A percentile compares a stretch with the other conserved stretches of the same genome.
phyloP scores from a whole-genome alignment of 2,113 vertebrate genomes.

The Sylvietta virens region DNA sequence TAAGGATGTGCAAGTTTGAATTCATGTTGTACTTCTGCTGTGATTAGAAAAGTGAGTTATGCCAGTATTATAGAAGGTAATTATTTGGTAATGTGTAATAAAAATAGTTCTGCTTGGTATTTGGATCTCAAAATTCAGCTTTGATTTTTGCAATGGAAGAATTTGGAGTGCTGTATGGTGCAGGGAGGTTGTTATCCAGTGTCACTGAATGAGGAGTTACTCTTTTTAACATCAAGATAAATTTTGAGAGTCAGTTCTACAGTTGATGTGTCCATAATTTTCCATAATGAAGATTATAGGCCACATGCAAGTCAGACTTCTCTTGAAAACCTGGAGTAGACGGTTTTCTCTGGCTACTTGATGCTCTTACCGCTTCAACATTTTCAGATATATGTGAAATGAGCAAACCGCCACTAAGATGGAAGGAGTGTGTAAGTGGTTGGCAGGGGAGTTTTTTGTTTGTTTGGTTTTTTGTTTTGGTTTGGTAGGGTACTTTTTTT shows the following conservation, averaged over 20 bases:
- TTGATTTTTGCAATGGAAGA: neutral
- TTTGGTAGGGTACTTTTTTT: neutral
- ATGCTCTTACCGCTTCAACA: neutral
- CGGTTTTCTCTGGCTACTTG: neutral
- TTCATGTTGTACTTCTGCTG: neutral
- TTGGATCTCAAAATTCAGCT: neutral
- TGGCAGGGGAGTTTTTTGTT: neutral
- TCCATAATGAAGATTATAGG: neutral
- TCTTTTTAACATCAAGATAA: neutral
- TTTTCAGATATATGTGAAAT: neutral
- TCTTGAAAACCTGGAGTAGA: neutral
- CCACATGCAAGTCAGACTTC: neutral
- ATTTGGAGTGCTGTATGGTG: neutral
- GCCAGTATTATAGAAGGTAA: neutral
- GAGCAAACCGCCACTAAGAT: neutral
- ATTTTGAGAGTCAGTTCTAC: neutral
- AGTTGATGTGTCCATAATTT: neutral
- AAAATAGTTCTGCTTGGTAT: neutral
- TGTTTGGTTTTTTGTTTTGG: neutral
- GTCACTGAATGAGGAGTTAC: neutral
- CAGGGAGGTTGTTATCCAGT: neutral
- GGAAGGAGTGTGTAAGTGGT: neutral
- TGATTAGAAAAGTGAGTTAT: neutral
- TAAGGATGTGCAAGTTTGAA: neutral
- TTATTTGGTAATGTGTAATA: neutral